phyloP scores from a whole-genome alignment of 2,888 invertebrate genomes.

The Dyspetes luteomarginatus region DNA sequence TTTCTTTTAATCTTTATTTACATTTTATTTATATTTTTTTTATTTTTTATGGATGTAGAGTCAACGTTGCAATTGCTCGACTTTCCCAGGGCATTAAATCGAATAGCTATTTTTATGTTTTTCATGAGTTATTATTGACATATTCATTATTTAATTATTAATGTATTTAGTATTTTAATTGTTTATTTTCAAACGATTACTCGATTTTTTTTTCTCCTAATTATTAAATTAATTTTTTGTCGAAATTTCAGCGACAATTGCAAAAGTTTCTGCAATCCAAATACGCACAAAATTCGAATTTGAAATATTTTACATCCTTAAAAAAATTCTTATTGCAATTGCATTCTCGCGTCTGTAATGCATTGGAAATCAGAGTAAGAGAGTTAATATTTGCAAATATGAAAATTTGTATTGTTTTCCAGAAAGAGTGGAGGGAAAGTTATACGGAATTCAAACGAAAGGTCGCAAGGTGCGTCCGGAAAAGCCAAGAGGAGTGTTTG shows the following conservation, averaged over 20 bases:
- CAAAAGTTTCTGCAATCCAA: too few species aligned
- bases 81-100: not conserved
- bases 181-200: too few species aligned
- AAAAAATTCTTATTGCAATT: too few species aligned
- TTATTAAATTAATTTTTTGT: too few species aligned
- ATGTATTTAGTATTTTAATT: too few species aligned
- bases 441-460: slow-evolving; percentile 98
- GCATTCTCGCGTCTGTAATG: not conserved
- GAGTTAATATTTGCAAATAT: not conserved
- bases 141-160: too few species aligned
- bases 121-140: too few species aligned
- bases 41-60: not conserved
- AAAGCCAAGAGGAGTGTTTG: slow-evolving; percentile 99
- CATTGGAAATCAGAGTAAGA: not conserved
- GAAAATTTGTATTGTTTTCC: slow-evolving; percentile 80
- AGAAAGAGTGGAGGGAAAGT: slow-evolving; percentile 99
- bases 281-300: too few species aligned
- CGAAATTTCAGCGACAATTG: too few species aligned
- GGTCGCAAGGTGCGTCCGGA: slow-evolving; percentile 98
- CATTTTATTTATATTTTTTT: not conserved
- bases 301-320: too few species aligned
- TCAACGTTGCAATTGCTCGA: not conserved
- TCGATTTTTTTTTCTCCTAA: too few species aligned
- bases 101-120: too few species aligned
- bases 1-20: not conserved